Conservation (phyloP, 2,797 vertebrate genomes). For the Esox masquinongy region DNA sequence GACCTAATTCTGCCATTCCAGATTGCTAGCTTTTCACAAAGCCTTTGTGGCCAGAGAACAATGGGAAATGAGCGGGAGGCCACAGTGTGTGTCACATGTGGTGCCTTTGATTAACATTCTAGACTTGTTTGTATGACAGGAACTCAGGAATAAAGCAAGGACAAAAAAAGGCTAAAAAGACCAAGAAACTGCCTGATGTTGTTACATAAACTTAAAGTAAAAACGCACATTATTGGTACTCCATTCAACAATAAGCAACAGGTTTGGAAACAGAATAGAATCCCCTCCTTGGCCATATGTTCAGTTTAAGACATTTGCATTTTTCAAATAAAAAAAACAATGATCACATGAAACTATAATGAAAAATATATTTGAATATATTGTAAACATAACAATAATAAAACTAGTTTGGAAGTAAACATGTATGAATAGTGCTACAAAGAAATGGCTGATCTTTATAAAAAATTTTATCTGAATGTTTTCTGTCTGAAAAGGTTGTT, state of each 20-base stretch:
- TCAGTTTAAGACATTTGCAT: slow-evolving; percentile 4
- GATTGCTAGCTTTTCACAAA: slow-evolving; percentile 73
- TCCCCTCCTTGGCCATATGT: not conserved
- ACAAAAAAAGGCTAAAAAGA: slow-evolving; percentile 54
- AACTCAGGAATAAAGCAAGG: slow-evolving; percentile 52
- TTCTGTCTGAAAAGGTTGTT: not conserved
- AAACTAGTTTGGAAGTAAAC: not conserved
- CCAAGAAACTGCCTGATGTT: slow-evolving; percentile 17
- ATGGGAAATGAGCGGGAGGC: slow-evolving; percentile 77
- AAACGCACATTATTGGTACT: not conserved
- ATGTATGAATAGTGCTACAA: not conserved
- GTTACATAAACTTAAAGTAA: not conserved
- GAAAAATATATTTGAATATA: not conserved
- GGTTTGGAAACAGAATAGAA: not conserved
- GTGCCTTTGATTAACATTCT: slow-evolving; percentile 78
- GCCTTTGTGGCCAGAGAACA: slow-evolving; percentile 78
- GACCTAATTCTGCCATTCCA: slow-evolving; percentile 62
- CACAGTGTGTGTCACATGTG: slow-evolving; percentile 73
- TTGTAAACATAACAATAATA: not conserved
- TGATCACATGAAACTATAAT: not conserved
- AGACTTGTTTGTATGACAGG: slow-evolving; percentile 65
- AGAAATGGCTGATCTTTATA: not conserved
- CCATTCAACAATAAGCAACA: not conserved
- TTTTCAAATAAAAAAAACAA: not conserved
- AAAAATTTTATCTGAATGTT: not conserved